Conservation (phyloP, 2,113 vertebrate genomes). For the Serinus canaria region DNA sequence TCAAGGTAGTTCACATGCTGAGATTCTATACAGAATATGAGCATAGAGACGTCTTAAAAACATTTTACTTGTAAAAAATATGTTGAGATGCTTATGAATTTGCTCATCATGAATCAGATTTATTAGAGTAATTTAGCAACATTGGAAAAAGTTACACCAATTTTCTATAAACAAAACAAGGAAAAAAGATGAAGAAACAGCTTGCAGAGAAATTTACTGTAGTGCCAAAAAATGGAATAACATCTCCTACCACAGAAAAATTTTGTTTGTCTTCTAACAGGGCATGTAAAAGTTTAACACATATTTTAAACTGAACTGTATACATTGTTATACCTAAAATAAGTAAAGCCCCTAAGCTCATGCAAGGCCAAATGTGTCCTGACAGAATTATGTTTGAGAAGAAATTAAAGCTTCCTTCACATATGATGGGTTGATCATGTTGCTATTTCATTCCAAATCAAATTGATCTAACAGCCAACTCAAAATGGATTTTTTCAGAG, state of each 20-base stretch:
- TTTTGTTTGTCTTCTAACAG: neutral
- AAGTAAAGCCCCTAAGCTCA: neutral
- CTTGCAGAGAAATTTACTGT: neutral
- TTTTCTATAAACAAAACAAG: neutral
- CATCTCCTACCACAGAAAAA: neutral
- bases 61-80: neutral
- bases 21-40: neutral
- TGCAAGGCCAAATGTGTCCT: neutral
- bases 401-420: neutral
- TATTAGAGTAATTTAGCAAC: neutral
- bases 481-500: neutral
- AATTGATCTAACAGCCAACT: neutral
- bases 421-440: neutral
- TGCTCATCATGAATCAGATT: neutral
- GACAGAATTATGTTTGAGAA: neutral
- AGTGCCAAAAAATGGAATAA: neutral
- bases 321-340: neutral
- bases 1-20: neutral
- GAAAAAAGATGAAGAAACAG: neutral
- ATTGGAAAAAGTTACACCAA: accelerated
- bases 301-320: neutral
- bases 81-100: neutral
- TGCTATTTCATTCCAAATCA: neutral
- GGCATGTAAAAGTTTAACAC: neutral
- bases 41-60: neutral